Evolutionary conservation across 2,888 invertebrate genomes (phyloP).

Genomic region (Apoderus coryli): DNA sequence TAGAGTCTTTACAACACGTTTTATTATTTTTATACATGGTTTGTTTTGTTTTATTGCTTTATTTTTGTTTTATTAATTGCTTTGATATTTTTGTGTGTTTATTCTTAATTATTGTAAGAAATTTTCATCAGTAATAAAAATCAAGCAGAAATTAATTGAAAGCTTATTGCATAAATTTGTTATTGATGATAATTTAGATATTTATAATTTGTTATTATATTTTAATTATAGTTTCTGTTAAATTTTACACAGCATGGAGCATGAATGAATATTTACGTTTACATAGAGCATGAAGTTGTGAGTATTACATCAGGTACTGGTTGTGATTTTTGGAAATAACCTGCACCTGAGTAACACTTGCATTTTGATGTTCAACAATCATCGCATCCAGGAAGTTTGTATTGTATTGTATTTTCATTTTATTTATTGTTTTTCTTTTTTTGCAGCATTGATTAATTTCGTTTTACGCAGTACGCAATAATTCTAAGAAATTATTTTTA

Average conservation of each 20-base stretch:
- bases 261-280: constrained; percentile 31
- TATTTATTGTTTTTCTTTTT: no score
- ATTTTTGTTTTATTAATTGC: constrained; percentile 7
- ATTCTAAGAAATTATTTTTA: no score
- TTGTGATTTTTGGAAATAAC: constrained; percentile 33
- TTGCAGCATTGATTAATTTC: no score
- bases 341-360: constrained; percentile 94
- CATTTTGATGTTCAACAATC: constrained; percentile 34
- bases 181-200: no score
- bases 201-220: no score
- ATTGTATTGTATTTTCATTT: constrained; percentile 19
- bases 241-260: no score
- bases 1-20: constrained; percentile 31
- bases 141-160: no score
- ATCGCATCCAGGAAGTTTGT: constrained; percentile 10
- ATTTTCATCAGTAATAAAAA: no score
- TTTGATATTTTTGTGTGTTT: constrained; percentile 13
- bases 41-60: constrained; percentile 23
- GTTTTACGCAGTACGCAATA: no score
- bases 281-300: constrained; percentile 56
- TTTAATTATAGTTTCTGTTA: no score
- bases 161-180: no score
- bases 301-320: constrained; percentile 99
- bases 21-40: constrained; percentile 30
- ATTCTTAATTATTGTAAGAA: no score